Evolutionary conservation across 2,888 invertebrate genomes (phyloP), one percentile per base, ranked within the genome.

Genomic region (Omphaloscelis lunosa): DNA sequence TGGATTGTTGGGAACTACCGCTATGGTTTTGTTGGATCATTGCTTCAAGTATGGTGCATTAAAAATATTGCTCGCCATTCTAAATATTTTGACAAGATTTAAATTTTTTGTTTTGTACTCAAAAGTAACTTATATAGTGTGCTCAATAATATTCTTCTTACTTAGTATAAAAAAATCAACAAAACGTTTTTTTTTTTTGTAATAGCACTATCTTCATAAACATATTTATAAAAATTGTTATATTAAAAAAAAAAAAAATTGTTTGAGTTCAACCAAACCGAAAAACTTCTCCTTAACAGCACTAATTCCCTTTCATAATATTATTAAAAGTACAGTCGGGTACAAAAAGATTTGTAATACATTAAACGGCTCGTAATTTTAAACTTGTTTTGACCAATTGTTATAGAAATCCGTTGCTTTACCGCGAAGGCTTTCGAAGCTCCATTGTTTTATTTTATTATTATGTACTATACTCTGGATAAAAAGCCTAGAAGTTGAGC

Each of bases 371-470:
- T 84, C 79, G 89, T 91, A 91, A 93, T 88, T 87, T 86, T 80
- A 90, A 89, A 89, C 89, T 89, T 92, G 90, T 91, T 92, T 90
- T 86, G 88, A 88, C 74, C 86, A 85, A 90, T 91, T 91, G 91
- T 92, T 92, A 85, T 88, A 87, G 79, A 90, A 90, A 89, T 89
- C 80, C 79, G 80, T 87, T 85, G 78, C 80, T 89, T 88, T 89
- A 89, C 86, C 80, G 86, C 85, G 85, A 88, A 89, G 84, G 86
- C 86, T 90, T 86, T 90, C 77, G 92, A 91, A 90, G 89, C 80
- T 70, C 90, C 84, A 91, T 93, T 93, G 93, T 94, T 93, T 90
- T 83, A 77, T 88, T 87, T 85, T 85, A 84, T 83, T 84, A 72
- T 82, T 71, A 56, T 39, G 62, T 71, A 72, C 65, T 74, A 59